Conservation (phyloP, 2,113 vertebrate genomes). For the Callionymus lyra region DNA sequence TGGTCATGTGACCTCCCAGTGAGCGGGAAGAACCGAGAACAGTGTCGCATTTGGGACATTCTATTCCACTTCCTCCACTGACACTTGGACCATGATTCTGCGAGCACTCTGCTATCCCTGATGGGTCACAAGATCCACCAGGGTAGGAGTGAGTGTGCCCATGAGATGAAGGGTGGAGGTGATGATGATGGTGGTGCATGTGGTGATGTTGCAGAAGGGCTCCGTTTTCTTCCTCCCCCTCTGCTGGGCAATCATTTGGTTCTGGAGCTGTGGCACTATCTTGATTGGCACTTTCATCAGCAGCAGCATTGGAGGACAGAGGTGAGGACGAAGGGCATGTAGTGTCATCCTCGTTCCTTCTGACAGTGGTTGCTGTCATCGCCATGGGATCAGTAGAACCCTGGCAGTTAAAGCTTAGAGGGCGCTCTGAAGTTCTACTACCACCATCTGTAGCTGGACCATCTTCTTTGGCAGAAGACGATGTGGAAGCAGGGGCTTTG, state of each 20-base stretch:
- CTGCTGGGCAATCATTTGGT: constrained; percentile 91
- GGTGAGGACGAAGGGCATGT: constrained; percentile 63
- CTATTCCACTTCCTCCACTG: constrained; percentile 80
- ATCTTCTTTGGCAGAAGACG: constrained; percentile 85
- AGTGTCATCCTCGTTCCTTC: constrained; percentile 83
- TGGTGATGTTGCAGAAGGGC: constrained; percentile 72
- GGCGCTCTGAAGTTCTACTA: constrained; percentile 78
- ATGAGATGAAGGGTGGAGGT: constrained; percentile 64
- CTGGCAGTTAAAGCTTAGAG: constrained; percentile 99
- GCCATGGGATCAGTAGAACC: constrained; percentile 62
- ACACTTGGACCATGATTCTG: constrained; percentile 78
- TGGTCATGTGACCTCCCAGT: constrained; percentile 98
- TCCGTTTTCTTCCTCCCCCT: constrained; percentile 86
- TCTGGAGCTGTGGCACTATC: constrained; percentile 98
- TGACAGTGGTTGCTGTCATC: constrained; percentile 73
- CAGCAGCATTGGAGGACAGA: constrained; percentile 62
- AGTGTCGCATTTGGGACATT: constrained; percentile 98
- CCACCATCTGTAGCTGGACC: constrained; percentile 76
- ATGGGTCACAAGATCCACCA: constrained; percentile 82
- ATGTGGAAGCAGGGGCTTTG: constrained; percentile 82
- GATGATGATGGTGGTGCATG: constrained; percentile 69
- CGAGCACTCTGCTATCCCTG: constrained; percentile 82
- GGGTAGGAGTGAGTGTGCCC: constrained; percentile 71
- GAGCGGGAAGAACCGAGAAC: constrained; percentile 94
- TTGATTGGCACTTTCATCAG: constrained; percentile 98